Evolutionary conservation across 2,113 vertebrate genomes (phyloP), one percentile per base, ranked within the genome.

Genomic region (Larimichthys polyactis): DNA sequence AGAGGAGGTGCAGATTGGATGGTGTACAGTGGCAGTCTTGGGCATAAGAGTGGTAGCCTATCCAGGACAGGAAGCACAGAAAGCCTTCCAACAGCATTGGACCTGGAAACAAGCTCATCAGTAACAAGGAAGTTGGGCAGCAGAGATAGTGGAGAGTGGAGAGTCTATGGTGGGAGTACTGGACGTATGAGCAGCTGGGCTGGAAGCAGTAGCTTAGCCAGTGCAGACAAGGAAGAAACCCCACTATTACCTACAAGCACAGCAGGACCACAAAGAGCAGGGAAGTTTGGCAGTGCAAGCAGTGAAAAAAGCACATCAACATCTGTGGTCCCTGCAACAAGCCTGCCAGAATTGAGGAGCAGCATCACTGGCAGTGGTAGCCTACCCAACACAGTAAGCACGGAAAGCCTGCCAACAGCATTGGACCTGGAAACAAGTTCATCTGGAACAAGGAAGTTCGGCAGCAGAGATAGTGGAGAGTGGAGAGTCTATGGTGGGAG

Each of bases 21-120:
- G 3, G 57, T 81, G 75, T 75, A 82, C 6, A 48, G 75, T 9
- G 57, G 46, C 8, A 73, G 60, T 11, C 22, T 71, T 22, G 67
- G 71, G 22, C 17, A 3, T 22, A 68, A 27, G 24, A 57, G 36
- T 1, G 1, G 22, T 4, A 27, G 1, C 5, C 44, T 43, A 24
- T n/a, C 15, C 4, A 43, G 44, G 1, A 52, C 32, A 17, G 29
- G 9, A 11, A 22, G 27, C 4, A 14, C 14, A 48, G 46, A 16
- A 44, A 11, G 3, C 10, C 44, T 12, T 3, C 12, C 44, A 44
- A 12, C 12, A 12, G 44, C 11, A 11, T 11, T 44, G 44, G 11
- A 44, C 10, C 44, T 44, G 12, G 44, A 11, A 44, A 44, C 44
- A 44, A 44, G 44, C 10, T 12, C 44, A 44, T 8, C 44, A 4